A percentile compares a stretch with the other conserved stretches of the same genome.
Conservation (phyloP, 2,888 invertebrate genomes). For the Troides oblongomaculatus region DNA sequence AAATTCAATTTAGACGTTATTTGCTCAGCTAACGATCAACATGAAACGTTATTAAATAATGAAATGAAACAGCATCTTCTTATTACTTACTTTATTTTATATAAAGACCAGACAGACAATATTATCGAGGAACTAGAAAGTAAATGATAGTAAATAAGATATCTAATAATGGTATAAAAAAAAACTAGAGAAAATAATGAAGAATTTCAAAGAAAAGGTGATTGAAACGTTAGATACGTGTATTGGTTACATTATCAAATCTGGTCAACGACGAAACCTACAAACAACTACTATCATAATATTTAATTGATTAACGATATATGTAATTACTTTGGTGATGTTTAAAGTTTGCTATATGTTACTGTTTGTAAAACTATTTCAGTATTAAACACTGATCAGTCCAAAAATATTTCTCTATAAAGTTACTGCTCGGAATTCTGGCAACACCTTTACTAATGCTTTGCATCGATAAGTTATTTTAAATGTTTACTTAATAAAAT, state of each 20-base stretch:
- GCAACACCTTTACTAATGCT: background rate
- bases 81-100: background rate
- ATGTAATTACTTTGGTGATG: background rate
- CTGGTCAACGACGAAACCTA: background rate
- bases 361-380: conserved; percentile 1
- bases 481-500: background rate
- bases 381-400: conserved; percentile 24
- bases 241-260: background rate
- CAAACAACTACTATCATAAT: background rate
- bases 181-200: no score
- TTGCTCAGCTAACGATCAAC: no score
- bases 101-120: conserved; percentile 1
- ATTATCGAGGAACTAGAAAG: background rate
- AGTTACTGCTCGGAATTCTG: background rate
- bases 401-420: conserved; percentile 36
- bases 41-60: no score
- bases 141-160: background rate
- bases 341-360: background rate
- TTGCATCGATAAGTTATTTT: background rate
- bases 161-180: background rate
- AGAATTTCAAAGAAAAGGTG: background rate
- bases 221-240: background rate
- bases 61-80: background rate
- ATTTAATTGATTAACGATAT: background rate
- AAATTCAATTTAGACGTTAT: no score